phyloP scores from a whole-genome alignment of 2,888 invertebrate genomes.

The Lasius platythorax region DNA sequence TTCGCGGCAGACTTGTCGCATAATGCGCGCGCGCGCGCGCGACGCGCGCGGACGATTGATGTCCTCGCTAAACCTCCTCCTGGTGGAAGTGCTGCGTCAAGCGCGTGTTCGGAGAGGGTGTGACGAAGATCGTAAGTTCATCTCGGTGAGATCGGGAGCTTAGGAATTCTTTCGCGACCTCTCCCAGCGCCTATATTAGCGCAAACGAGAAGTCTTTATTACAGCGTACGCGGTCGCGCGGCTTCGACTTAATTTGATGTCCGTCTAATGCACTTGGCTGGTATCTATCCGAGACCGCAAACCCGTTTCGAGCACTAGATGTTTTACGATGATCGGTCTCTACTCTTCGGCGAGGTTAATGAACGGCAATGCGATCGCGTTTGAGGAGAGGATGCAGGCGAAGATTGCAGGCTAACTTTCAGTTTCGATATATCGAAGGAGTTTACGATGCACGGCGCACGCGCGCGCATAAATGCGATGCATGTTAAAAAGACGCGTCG shows the following conservation, averaged over 20 bases:
- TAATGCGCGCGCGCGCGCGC: slow-evolving; percentile 16
- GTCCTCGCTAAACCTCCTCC: background rate
- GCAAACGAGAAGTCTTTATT: slow-evolving; percentile 44
- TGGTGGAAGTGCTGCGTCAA: background rate
- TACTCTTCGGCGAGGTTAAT: slow-evolving; percentile 14
- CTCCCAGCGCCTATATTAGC: background rate
- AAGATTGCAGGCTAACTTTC: slow-evolving; percentile 22
- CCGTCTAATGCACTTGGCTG: background rate
- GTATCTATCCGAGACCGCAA: background rate
- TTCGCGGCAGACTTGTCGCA: slow-evolving; percentile 56
- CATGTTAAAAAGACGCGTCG: background rate
- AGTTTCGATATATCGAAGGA: slow-evolving; percentile 5
- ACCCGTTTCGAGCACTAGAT: slow-evolving; percentile 22
- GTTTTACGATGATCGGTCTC: slow-evolving; percentile 24
- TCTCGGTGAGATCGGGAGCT: background rate
- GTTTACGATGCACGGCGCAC: slow-evolving; percentile 1
- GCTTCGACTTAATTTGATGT: slow-evolving; percentile 24
- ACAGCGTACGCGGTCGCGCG: background rate
- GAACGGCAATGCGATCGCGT: slow-evolving; percentile 26
- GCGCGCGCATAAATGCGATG: slow-evolving; percentile 1
- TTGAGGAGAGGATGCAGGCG: slow-evolving; percentile 12
- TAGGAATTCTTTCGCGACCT: background rate
- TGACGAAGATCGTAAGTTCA: slow-evolving; percentile 30
- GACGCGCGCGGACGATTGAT: slow-evolving; percentile 13
- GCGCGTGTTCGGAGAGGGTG: slow-evolving; percentile 3